Base-by-base conservation (phyloP, 2,797 vertebrate genomes). In the Megalops cyprinoides region DNA sequence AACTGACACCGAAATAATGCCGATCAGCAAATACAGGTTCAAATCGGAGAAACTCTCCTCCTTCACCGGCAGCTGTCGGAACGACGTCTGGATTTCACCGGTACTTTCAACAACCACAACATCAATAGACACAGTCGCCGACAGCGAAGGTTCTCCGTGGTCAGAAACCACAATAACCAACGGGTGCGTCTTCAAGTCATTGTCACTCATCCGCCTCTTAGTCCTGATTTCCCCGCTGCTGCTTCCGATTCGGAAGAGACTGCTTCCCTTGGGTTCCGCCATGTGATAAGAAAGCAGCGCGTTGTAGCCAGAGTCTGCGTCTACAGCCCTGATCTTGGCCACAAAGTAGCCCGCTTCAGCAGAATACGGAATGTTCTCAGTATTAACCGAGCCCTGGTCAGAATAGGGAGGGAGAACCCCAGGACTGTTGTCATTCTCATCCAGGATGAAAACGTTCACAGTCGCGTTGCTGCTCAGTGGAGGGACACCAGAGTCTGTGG, bases 331-430 rank as follows among this genome's bases (percentile, higher is more conserved):
- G 87, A 92, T 88, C 82, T 91, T 92, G 78, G 90, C 86, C 69
- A 92, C 90, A 87, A 92, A 89, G 82, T 91, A 90, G 37, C 89
- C 90, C 1, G 85, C 89, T 83, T 92, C 90, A 79, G 90, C 89
- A 85, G 87, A 85, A 94, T 92, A 81, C 87, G 95, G 87, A 95
- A 96, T 89, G 94, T 92, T 89, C 93, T 93, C 85, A 58, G 95
- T 86, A 69, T 93, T 95, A 86, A 96, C 94, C 39, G 93, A 89
- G 28, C 93, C 92, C 0, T 95, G 95, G 37, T 95, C 93, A 88
- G 96, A 95, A 92, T 96, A 94, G 12, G 96, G 93, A 34, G 94
- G 89, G 0, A 91, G 85, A 44, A 92, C 82, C 15, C 53, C 4
- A 0, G 90, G 89, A 51, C 74, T 88, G 46, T 92, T 92, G 65